phyloP scores from a whole-genome alignment of 2,888 invertebrate genomes.

The Chirona hameri region DNA sequence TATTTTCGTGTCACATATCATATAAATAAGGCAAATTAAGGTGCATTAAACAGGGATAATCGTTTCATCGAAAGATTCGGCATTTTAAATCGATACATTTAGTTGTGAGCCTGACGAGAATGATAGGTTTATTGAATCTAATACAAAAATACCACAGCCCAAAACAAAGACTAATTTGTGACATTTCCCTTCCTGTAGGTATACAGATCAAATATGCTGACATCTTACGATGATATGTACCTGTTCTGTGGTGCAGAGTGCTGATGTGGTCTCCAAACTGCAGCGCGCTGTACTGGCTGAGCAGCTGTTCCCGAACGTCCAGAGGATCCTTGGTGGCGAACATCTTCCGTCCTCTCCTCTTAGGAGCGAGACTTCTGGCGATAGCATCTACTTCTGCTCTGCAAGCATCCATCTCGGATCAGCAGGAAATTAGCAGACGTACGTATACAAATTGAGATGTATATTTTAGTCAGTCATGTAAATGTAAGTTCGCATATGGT shows the following conservation, averaged over 20 bases:
- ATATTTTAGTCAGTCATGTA: too few species aligned
- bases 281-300: conserved; percentile 48
- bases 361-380: conserved; percentile 57
- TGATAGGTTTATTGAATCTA: too few species aligned
- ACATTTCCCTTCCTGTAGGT: neutral
- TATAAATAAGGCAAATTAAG: too few species aligned
- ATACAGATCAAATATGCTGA: neutral
- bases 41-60: too few species aligned
- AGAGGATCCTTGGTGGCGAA: conserved; percentile 66
- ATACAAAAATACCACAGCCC: too few species aligned
- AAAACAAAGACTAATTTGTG: too few species aligned
- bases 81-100: too few species aligned
- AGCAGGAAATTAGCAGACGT: neutral
- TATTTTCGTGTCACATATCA: too few species aligned
- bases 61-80: too few species aligned
- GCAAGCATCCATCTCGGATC: conserved; percentile 53
- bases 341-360: conserved; percentile 60
- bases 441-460: too few species aligned
- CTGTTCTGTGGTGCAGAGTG: neutral
- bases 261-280: neutral
- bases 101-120: too few species aligned
- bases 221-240: neutral
- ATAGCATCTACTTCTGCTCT: conserved; percentile 58
- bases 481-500: too few species aligned
- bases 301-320: conserved; percentile 66